Base-by-base conservation (phyloP, 1,140 invertebrate species). In the Caenorhabditis briggsae region DNA sequence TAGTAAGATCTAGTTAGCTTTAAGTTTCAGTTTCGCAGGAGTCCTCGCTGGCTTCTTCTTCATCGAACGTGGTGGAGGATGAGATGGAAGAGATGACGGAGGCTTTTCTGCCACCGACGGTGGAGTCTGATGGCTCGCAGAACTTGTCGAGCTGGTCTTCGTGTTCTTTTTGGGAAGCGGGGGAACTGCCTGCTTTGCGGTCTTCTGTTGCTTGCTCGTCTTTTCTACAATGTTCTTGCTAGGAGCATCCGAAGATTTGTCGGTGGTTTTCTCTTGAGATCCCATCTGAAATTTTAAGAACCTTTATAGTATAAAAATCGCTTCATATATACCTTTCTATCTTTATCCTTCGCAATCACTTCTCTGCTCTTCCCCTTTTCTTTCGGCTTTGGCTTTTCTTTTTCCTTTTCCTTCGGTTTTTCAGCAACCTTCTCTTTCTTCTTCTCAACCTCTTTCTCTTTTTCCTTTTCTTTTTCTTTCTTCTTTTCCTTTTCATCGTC, bases 141-240 rank as follows among this genome's bases (percentile, higher is more conserved):
- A 70, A 46, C 65, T 70, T n/a, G 65, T 70, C 41, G 65, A 70
- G 41, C 65, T 70, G 1, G 65, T 70, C 65, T 70, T 70, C 23
- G 65, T 46, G 46, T 70, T 12, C n/a, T 70, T 70, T 9, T 48
- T 43, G 9, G 41, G 65, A n/a, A 12, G 23, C 25, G 18, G 65
- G n/a, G 65, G 11, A 1, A 33, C 33, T 33, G 33, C 1, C 33
- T 33, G 33, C 16, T n/a, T 46, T 8, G n/a, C 41, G 18, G 18
- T 48, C 46, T 70, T 70, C 18, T n/a, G 33, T n/a, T 70, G 14
- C n/a, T 16, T 58, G 14, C 3, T 70, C 8, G 12, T n/a, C 18
- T 46, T 70, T 2, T 23, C 18, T 6, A 46, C 11, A 6, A 20
- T 18, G 46, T 70, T 70, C n/a, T 43, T 70, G 41, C 65, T 70